These are phyloP conservation scores for Oithona nana DNA, from an alignment of 2,888 invertebrate genomes.

Conservation along the genomic window DNA sequence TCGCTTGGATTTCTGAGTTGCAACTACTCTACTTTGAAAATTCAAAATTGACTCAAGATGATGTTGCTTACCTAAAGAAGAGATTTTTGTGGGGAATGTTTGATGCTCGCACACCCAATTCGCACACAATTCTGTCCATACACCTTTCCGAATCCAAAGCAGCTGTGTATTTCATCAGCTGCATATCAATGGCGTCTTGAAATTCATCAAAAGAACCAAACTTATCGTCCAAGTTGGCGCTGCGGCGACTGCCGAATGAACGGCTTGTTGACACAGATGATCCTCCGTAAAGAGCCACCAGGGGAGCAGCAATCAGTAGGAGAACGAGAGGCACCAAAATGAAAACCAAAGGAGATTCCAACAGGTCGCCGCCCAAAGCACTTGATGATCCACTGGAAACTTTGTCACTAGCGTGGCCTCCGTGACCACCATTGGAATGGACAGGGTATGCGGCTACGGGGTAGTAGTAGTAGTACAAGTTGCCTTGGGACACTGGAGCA, in stretches of 20 bases:
- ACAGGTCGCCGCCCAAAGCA: slow-evolving; percentile 18
- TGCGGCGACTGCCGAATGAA: neutral
- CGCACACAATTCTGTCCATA: slow-evolving; percentile 21
- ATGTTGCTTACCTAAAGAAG: slow-evolving; percentile 20
- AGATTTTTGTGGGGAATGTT: slow-evolving; percentile 19
- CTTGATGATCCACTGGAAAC: neutral
- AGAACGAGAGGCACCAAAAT: slow-evolving; percentile 20
- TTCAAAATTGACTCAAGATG: too few relatives aligned
- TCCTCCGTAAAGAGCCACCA: slow-evolving; percentile 18
- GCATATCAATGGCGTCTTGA: slow-evolving; percentile 19
- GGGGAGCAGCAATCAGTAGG: slow-evolving; percentile 19
- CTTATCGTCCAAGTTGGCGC: slow-evolving; percentile 3
- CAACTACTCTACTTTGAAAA: too few relatives aligned
- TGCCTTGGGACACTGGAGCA: slow-evolving; percentile 18
- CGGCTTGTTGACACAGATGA: neutral
- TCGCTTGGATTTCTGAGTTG: too few relatives aligned
- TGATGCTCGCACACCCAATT: slow-evolving; percentile 20
- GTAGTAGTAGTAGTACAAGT: slow-evolving; percentile 23
- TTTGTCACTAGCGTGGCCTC: too few relatives aligned
- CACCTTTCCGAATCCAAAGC: slow-evolving; percentile 21
- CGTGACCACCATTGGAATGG: neutral
- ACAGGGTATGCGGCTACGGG: slow-evolving; percentile 21
- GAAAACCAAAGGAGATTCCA: slow-evolving; percentile 19
- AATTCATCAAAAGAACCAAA: slow-evolving; percentile 17
- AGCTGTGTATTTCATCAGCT: slow-evolving; percentile 20